Conservation (phyloP, 2,113 vertebrate genomes). For the Lycaon pictus region DNA sequence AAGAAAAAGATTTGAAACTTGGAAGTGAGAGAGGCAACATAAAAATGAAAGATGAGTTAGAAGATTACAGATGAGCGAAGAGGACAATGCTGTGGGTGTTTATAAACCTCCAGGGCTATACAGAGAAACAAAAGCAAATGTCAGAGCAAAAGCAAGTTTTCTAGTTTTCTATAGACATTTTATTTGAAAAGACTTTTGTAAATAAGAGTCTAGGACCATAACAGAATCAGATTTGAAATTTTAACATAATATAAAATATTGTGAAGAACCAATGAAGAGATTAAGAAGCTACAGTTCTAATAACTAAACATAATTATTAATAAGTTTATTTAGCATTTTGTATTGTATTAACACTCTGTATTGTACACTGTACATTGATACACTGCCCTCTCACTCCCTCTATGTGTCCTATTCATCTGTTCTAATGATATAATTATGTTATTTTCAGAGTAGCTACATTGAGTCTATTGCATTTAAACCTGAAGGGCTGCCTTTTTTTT, state of each 20-base stretch:
- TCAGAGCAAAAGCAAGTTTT: neutral
- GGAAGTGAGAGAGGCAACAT: neutral
- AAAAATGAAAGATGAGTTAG: neutral
- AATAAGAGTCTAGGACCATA: neutral
- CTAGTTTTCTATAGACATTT: neutral
- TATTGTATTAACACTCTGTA: neutral
- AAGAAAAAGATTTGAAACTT: neutral
- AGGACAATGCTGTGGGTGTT: neutral
- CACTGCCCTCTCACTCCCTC: neutral
- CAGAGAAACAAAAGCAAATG: neutral
- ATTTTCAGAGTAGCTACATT: neutral
- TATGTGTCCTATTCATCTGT: neutral
- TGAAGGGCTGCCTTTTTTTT: neutral
- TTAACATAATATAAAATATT: neutral
- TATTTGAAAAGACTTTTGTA: neutral
- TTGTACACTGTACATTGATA: neutral
- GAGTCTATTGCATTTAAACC: neutral
- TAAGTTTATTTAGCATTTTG: neutral
- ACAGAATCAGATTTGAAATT: neutral
- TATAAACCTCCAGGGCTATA: neutral
- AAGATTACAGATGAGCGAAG: neutral
- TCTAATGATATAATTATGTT: neutral
- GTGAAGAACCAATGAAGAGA: neutral
- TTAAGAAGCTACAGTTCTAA: neutral
- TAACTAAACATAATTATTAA: neutral